Percentiles rank a stretch among this genome's conserved stretches.
Evolutionary conservation across 2,888 invertebrate species (phyloP).

Genomic region (Scrobipalpa costella): DNA sequence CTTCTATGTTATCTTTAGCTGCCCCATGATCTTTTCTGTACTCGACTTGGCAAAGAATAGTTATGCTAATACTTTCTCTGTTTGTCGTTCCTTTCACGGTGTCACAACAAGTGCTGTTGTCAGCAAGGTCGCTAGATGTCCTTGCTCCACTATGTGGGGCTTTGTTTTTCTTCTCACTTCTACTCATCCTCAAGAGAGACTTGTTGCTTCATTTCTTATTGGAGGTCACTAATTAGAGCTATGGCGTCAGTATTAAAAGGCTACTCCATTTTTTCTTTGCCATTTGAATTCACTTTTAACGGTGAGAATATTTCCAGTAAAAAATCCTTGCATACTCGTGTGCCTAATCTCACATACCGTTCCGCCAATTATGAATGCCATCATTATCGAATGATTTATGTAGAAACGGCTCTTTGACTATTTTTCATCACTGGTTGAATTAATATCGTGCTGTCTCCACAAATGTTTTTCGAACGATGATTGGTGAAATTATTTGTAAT

Average conservation of each 20-base stretch:
- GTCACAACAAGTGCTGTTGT: constrained; percentile 38
- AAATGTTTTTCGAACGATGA: constrained; percentile 19
- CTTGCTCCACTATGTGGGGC: constrained; percentile 44
- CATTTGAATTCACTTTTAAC: background rate
- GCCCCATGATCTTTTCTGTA: background rate
- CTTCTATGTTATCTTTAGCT: background rate
- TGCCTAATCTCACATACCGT: background rate
- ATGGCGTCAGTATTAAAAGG: background rate
- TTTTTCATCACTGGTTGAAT: constrained; percentile 13
- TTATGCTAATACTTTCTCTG: constrained; percentile 32
- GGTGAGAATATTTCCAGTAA: background rate
- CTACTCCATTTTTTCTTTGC: background rate
- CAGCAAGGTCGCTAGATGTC: constrained; percentile 43
- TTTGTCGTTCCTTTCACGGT: constrained; percentile 26
- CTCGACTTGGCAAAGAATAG: constrained; percentile 26
- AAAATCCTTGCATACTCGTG: background rate
- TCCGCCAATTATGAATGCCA: background rate
- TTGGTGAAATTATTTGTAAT: constrained; percentile 14
- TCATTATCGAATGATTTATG: background rate
- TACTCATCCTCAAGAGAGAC: constrained; percentile 29
- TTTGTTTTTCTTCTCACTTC: constrained; percentile 14
- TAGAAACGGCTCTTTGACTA: background rate
- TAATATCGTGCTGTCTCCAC: constrained; percentile 15
- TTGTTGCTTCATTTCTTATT: constrained; percentile 38
- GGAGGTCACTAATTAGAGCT: constrained; percentile 10